Evolutionary conservation across 1,140 invertebrate genomes (phyloP).

Genomic region (Plodia interpunctella): DNA sequence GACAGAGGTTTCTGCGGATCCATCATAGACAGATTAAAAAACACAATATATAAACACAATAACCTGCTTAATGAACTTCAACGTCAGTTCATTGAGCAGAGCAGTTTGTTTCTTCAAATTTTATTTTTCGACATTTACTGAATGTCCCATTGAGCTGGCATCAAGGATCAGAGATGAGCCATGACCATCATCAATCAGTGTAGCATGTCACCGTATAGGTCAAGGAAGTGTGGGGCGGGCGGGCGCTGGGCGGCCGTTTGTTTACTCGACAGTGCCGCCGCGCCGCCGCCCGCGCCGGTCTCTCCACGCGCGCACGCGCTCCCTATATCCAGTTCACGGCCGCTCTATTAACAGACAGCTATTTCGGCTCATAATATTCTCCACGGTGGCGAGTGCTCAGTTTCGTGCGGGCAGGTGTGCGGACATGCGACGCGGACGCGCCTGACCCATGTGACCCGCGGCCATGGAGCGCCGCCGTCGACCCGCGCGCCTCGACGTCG

Average conservation of each 20-base stretch:
- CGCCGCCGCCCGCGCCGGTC: conserved; percentile 44
- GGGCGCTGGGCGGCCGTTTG: conserved; percentile 43
- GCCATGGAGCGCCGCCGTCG: conserved; percentile 67
- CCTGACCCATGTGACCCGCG: conserved; percentile 39
- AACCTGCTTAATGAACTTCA: background rate
- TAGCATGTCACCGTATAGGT: conserved; percentile 45
- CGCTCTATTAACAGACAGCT: conserved; percentile 71
- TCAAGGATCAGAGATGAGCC: conserved; percentile 19
- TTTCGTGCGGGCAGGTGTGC: conserved; percentile 67
- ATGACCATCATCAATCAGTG: conserved; percentile 46
- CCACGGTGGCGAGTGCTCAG: conserved; percentile 61
- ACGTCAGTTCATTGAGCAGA: no score
- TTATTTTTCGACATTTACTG: no score
- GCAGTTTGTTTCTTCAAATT: no score
- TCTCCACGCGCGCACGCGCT: conserved; percentile 40
- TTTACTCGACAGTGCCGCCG: conserved; percentile 61
- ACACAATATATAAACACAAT: background rate
- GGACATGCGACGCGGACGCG: conserved; percentile 44
- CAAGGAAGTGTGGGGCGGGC: conserved; percentile 42
- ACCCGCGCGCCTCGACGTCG: conserved; percentile 40
- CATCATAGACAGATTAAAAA: no score
- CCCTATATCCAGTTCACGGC: conserved; percentile 71
- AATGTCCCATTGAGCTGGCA: background rate
- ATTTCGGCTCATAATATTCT: conserved; percentile 70
- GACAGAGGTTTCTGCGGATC: no score